Percentiles rank a stretch among this genome's conserved stretches.
These are phyloP conservation scores for Brachionus asplanchnoidis DNA, from an alignment of 1,140 invertebrate genomes.

Conservation along the genomic window DNA sequence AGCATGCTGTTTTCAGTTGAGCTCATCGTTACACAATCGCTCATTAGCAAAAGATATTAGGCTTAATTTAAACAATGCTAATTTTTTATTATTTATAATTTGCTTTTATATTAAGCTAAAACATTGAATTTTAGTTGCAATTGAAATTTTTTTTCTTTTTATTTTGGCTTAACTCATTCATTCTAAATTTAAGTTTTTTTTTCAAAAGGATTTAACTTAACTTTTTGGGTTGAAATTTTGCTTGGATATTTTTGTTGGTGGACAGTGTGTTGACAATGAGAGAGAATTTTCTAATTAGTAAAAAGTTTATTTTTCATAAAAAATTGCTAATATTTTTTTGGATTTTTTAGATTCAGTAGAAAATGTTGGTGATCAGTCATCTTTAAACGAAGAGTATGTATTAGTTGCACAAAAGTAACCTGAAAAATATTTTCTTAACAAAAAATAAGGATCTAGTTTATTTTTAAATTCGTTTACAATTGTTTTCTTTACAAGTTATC, in stretches of 20 bases:
- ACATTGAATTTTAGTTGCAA: neutral
- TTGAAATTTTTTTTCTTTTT: neutral
- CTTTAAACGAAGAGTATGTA: too few species aligned
- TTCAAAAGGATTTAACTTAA: neutral
- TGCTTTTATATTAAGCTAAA: neutral
- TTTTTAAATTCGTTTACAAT: too few species aligned
- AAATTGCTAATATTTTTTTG: too few species aligned
- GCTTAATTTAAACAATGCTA: neutral
- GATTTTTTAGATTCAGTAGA: too few species aligned
- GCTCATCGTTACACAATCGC: neutral
- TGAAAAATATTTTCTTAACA: too few species aligned
- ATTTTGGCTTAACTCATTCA: neutral
- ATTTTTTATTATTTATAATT: conserved; percentile 7
- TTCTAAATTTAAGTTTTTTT: neutral
- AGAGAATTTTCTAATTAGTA: too few species aligned
- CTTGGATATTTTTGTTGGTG: neutral
- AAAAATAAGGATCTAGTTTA: too few species aligned
- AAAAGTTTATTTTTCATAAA: too few species aligned
- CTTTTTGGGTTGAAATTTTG: neutral
- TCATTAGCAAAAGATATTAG: neutral
- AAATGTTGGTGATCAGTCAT: too few species aligned
- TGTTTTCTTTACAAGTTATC: too few species aligned
- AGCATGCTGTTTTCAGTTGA: neutral
- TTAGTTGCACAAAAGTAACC: too few species aligned
- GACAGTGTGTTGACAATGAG: neutral